Conservation (phyloP, 2,797 vertebrate genomes). For the Enoplosus armatus region DNA sequence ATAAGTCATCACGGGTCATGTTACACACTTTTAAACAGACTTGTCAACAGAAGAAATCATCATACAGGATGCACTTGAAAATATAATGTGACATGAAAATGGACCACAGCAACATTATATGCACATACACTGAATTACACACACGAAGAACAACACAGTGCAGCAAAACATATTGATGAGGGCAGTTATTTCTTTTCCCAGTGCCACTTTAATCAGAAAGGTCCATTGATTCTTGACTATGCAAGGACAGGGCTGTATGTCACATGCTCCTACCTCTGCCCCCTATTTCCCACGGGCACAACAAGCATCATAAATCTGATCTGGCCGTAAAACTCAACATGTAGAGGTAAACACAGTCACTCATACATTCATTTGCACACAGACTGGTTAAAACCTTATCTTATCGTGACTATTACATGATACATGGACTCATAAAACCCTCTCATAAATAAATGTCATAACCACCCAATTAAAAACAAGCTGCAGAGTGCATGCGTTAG, state of each 20-base stretch:
- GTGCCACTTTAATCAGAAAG: conserved; percentile 36
- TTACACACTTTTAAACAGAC: background rate
- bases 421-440: background rate
- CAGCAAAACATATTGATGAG: conserved; percentile 29
- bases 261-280: conserved; percentile 50
- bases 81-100: background rate
- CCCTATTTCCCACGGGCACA: conserved; percentile 52
- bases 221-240: conserved; percentile 42
- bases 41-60: background rate
- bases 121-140: background rate
- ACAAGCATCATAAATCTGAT: conserved; percentile 66
- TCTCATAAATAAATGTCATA: background rate
- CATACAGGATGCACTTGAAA: background rate
- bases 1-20: conserved; percentile 14
- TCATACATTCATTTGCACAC: conserved; percentile 11
- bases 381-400: conserved; percentile 19
- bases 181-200: conserved; percentile 5
- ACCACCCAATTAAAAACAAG: background rate
- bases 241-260: conserved; percentile 59
- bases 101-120: background rate
- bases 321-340: conserved; percentile 47
- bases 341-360: conserved; percentile 33
- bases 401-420: background rate
- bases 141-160: background rate
- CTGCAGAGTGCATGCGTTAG: background rate